A percentile compares a stretch with the other conserved stretches of the same genome.
Evolutionary conservation across 2,888 invertebrate genomes (phyloP).

Genomic region (Crocallis elinguaria): DNA sequence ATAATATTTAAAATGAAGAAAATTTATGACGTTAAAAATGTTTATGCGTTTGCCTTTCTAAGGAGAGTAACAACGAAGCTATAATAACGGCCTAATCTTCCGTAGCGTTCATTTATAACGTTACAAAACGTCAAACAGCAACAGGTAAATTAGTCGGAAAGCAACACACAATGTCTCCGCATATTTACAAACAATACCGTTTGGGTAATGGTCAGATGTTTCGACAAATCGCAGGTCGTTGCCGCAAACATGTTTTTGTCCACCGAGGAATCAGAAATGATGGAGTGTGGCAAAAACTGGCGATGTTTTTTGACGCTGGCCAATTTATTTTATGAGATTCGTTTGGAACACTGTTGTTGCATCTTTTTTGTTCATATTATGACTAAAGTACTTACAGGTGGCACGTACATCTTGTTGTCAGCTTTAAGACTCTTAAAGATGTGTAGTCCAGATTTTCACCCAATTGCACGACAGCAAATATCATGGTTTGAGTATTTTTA

Average conservation of each 20-base stretch:
- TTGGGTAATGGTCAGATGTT: conserved; percentile 22
- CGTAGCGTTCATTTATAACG: no score
- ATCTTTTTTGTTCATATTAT: neutral
- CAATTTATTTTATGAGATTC: conserved; percentile 19
- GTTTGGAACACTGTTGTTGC: neutral
- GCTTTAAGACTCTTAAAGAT: no score
- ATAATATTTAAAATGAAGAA: no score
- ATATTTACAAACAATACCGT: conserved; percentile 32
- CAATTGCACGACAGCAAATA: no score
- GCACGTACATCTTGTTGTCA: no score
- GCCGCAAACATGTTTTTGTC: conserved; percentile 29
- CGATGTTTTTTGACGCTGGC: conserved; percentile 30
- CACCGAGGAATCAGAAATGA: conserved; percentile 22
- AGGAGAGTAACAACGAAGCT: no score
- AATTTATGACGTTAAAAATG: no score
- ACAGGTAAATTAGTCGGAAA: neutral
- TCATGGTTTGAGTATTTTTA: no score
- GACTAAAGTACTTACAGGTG: no score
- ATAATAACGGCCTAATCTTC: no score
- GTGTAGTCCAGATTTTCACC: no score
- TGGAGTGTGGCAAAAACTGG: conserved; percentile 28
- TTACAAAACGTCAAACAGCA: neutral
- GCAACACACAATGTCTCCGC: neutral
- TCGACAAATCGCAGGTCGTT: conserved; percentile 3
- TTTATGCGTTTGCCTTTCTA: no score